Evolutionary conservation across 2,888 invertebrate species (phyloP), one percentile per base, ranked within the genome.

Genomic region (Tuta absoluta): DNA sequence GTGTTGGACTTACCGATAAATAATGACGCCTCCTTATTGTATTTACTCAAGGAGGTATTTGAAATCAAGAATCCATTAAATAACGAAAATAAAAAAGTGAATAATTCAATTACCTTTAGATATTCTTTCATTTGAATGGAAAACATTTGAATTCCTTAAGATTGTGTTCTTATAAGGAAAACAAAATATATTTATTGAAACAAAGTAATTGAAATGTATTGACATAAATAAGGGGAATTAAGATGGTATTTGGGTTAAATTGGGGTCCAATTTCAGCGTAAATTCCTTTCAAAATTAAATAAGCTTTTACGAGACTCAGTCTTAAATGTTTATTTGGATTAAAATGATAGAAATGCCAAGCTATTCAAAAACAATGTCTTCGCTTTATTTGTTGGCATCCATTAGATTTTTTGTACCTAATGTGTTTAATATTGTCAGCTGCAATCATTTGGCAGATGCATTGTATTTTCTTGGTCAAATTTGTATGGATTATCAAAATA

Each of bases 141-240:
- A 8, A 37, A 8, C 37, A 2, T 37, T 37, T 37, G 12, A 37
- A 37, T 37, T 37, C 37, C 12, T 4, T 37, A 7, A n/a, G n/a
- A 3, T 45, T 11, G 45, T 17, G 8, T n/a, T 45, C 45, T 17
- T 17, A 17, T 45, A n/a, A 45, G 45, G 45, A 45, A 45, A 45
- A 45, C 45, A 45, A 45, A 45, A 45, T 45, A 45, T 45, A 51
- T 51, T 51, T 51, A 51, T 51, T 51, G 12, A 21, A 51, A 23
- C 51, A 12, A 23, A 51, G n/a, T 41, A 41, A 19, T 51, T 51
- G 12, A 51, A 51, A 51, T 51, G 51, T 19, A 11, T 51, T 21
- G 11, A 23, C 21, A 51, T 51, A 21, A 51, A 51, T 51, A 51
- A 19, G 21, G 12, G 21, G 23, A 51, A 51, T 51, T 23, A 21